Evolutionary conservation across 2,113 vertebrate species (phyloP), one percentile per base, ranked within the genome.

Genomic region (Atractosteus spatula): DNA sequence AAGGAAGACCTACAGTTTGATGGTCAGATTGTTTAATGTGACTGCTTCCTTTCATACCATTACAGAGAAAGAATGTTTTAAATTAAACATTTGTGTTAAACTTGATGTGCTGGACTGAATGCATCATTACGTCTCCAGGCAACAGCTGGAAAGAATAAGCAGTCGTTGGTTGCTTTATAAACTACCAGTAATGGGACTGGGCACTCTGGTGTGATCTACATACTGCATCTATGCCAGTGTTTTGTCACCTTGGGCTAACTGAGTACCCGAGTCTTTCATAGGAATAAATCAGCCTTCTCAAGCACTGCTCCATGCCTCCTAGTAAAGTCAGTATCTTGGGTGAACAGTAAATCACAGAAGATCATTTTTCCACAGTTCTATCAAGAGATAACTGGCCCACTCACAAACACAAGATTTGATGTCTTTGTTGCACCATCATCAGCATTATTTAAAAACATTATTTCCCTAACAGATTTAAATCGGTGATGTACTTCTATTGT

Each of bases 61-160:
- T 43, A 55, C 17, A 41, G 74, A 65, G 68, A 57, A 65, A 51
- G 69, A 71, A 69, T 69, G 62, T 76, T 76, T 79, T 61, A 79
- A 65, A 77, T 71, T 66, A 79, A 77, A 75, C 77, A 77, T 69
- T 76, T 74, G 77, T 17, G 64, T 76, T 67, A 55, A 74, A 74
- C 45, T 70, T 62, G 81, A 85, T 78, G 78, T 78, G 78, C 55
- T 61, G 77, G 74, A 81, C 76, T 78, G 83, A 77, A 78, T 76
- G 17, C 82, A 76, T 29, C 29, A 29, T 62, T 83, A 77, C 80
- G 84, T 79, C 80, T 86, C 86, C 80, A 70, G 77, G 82, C 71
- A 80, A 80, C 85, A 87, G 88, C 89, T 86, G 88, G 86, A 87
- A 86, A 78, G 82, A 82, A 86, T 87, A 84, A 82, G 80, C 73